Evolutionary conservation across 2,888 invertebrate species (phyloP), one percentile per base, ranked within the genome.

Genomic region (Luperina nickerlii): DNA sequence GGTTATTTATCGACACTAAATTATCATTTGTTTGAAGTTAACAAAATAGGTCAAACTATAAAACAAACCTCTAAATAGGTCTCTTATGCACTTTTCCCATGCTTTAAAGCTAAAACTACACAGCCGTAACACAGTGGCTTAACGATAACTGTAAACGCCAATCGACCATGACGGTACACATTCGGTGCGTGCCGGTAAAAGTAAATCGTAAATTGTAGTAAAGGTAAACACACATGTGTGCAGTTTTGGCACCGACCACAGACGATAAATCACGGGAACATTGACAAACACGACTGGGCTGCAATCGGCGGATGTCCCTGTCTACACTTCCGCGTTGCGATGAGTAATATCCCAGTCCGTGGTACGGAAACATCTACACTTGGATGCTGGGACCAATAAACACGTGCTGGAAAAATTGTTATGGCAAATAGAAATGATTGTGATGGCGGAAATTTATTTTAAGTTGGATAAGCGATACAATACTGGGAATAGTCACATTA

Each of bases 281-380:
- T 94, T 95, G 96, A 95, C 95, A 95, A 95, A 95, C 94, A 94
- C 92, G 93, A 92, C 90, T 91, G 92, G 92, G 89, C 92, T 93
- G 94, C 94, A 92, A 94, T 94, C 94, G 93, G 93, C 94, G 94
- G 95, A 95, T 93, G 94, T 93, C 90, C 90, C 93, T 94, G 95
- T 95, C 95, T 92, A 88, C 94, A 90, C 94, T 94, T 95, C 94
- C 95, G 94, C 91, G 95, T 93, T 87, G 93, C 91, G 87, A 94
- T 96, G 95, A 95, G 91, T 94, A 94, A 95, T 95, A 93, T 89
- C 90, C 90, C 88, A 84, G 89, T 84, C 78, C 88, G 84, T 83
- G 83, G 82, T 78, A 84, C 80, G 80, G 80, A 78, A 85, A 88
- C 89, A 89, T 89, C 90, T 90, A 90, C 90, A 90, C 90, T 89